Percentiles rank a stretch among this genome's conserved stretches.
Conservation (phyloP, 2,797 vertebrate genomes). For the Petrocephalus sullivani region DNA sequence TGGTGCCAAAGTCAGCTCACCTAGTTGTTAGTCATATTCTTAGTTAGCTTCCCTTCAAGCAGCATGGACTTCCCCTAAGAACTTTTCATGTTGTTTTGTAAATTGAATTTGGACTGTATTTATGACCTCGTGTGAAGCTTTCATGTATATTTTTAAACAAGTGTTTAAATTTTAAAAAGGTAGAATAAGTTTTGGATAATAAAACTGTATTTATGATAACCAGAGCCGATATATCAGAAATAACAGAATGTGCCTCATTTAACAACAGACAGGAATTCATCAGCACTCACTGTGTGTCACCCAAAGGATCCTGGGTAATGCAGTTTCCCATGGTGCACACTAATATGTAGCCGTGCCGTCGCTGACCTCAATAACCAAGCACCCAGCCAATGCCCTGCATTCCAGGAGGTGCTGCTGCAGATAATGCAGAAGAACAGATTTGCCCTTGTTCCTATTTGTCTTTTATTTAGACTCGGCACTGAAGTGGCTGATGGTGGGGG, state of each 20-base stretch:
- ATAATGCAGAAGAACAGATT: constrained; percentile 21
- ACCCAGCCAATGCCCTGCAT: constrained; percentile 2
- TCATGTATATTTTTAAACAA: background rate
- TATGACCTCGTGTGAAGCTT: background rate
- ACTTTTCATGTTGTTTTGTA: background rate
- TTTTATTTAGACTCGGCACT: constrained; percentile 15
- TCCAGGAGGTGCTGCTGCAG: background rate
- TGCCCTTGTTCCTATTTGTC: constrained; percentile 24
- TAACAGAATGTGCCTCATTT: background rate
- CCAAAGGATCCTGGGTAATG: constrained; percentile 20
- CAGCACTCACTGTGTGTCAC: background rate
- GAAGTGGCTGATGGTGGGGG: background rate
- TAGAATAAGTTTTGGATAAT: background rate
- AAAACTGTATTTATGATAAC: background rate
- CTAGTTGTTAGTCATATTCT: background rate
- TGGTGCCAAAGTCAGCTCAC: background rate
- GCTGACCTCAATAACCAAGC: background rate
- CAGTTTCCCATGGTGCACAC: background rate
- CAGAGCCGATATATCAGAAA: background rate
- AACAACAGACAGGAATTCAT: constrained; percentile 5
- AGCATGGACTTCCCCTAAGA: background rate
- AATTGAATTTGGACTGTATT: background rate
- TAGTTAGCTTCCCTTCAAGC: background rate
- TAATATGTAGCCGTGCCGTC: background rate
- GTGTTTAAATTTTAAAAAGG: background rate